These are phyloP conservation scores for Raja brachyura DNA, from an alignment of 2,113 vertebrate species.

Conservation along the genomic window DNA sequence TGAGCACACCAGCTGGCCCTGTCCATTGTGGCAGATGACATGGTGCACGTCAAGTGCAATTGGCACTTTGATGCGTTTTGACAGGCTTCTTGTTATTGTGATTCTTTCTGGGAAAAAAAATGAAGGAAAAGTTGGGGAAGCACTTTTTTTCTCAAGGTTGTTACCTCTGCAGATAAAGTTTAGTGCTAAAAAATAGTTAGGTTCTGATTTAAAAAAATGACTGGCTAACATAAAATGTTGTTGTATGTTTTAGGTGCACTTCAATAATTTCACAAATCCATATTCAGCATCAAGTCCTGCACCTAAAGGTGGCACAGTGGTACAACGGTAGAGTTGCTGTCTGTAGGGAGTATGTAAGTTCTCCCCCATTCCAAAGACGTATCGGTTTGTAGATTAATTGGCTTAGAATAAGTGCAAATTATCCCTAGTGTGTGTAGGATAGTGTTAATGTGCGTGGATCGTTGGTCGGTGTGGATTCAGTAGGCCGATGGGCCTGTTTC, in stretches of 20 bases:
- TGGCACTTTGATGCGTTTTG: background rate
- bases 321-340: too few relatives aligned
- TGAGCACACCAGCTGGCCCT: background rate
- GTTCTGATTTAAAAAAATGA: too few relatives aligned
- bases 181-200: background rate
- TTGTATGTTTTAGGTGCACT: background rate
- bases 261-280: background rate
- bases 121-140: background rate
- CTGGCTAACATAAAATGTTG: background rate
- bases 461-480: too few relatives aligned
- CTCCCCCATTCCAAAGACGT: too few relatives aligned
- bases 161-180: background rate
- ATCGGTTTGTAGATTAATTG: too few relatives aligned
- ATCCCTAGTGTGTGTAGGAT: too few relatives aligned
- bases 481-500: too few relatives aligned
- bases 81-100: background rate
- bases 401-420: too few relatives aligned
- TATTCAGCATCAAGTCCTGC: background rate
- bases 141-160: background rate
- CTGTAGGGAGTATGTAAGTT: too few relatives aligned
- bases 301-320: too few relatives aligned
- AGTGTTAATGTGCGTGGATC: too few relatives aligned
- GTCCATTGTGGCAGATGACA: background rate
- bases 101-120: background rate
- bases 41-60: background rate